Base-by-base conservation (phyloP, 2,888 invertebrate species). In the Hirtodrosophila alboralis region DNA sequence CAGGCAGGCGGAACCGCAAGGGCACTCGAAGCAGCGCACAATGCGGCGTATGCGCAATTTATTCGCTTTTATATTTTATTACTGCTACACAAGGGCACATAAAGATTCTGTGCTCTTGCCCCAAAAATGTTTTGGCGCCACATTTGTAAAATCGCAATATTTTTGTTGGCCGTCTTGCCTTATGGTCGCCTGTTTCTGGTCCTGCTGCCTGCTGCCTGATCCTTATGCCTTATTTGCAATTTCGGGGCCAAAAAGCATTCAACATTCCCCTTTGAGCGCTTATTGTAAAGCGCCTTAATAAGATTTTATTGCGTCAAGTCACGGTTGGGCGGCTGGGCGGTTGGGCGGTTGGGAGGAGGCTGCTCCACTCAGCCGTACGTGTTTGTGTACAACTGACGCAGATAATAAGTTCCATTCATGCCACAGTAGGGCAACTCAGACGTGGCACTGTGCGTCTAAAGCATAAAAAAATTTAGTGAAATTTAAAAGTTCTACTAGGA, bases 271-370 rank as follows among this genome's bases (percentile, higher is more conserved):
- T 63, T 74, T 70, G 71, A 48, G 57, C 71, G 60, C 52, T 72
- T 74, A 75, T 69, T 75, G 75, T 75, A 70, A 77, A 74, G 72
- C 74, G 84, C 69, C 70, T 76, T 87, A 85, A 85, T 87, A 85
- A 81, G 85, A 76, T 86, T 87, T 86, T 86, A 87, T 86, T 76
- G 87, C 81, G 65, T 58, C 68, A 57, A 78, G 84, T 87, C 86
- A 87, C 69, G 87, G 58, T 54, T n/a, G 43, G 33, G 9, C 16
- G 60, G n/a, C n/a, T n/a, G n/a, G n/a, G n/a, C n/a, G n/a, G n/a
- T n/a, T n/a, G n/a, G n/a, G n/a, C 69, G 87, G 58, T 54, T n/a
- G 43, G 33, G 9, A 13, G 60, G 58, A 63, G 54, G 40, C 56
- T 52, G 38, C 10, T 4, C 13, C 21, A 13, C 26, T 34, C 38